Evolutionary conservation across 2,888 invertebrate species (phyloP), one percentile per base, ranked within the genome.

Genomic region (Hololepta plana): DNA sequence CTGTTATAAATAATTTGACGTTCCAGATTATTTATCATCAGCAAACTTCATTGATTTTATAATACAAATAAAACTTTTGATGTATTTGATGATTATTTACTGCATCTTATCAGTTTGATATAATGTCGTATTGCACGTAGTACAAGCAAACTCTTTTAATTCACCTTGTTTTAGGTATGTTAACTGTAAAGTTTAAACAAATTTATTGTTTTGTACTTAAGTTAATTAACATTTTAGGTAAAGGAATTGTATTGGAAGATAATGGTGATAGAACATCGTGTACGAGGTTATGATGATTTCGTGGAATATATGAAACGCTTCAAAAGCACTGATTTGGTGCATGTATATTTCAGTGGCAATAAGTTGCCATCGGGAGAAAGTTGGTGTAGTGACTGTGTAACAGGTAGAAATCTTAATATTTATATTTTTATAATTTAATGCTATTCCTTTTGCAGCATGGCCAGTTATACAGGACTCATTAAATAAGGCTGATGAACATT

Each of bases 351-450:
- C 45, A 65, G 62, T 36, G 81, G 80, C 11, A 57, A 64, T 19
- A 72, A 72, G 50, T 46, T 62, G 25, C 48, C 61, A 1, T 53
- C 61, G 38, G 85, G 84, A 1, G 51, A 64, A 28, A 88, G 84
- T 49, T 90, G 90, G 90, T 90, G 90, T 45, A 70, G 75, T 0
- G 90, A 90, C 50, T 90, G 90, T 53, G 74, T 75, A 8, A 64
- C 63, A 58, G 82, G 84, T 84, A 63, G 57, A 20, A 26, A 19
- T 16, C 5, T 29, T n/a, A 7, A 21, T 23, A 12, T 7, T 21
- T 5, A 6, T n/a, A 13, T 7, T 23, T 13, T 23, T 27, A 21
- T 27, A 25, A 6, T 4, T 2, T 16, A 21, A 6, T 8, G n/a
- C 27, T 29, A n/a, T 24, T 25, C 31, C 32, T 32, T 27, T 45